These are phyloP conservation scores for Leptosomus discolor DNA, from an alignment of 2,113 vertebrate genomes.

Conservation along the genomic window DNA sequence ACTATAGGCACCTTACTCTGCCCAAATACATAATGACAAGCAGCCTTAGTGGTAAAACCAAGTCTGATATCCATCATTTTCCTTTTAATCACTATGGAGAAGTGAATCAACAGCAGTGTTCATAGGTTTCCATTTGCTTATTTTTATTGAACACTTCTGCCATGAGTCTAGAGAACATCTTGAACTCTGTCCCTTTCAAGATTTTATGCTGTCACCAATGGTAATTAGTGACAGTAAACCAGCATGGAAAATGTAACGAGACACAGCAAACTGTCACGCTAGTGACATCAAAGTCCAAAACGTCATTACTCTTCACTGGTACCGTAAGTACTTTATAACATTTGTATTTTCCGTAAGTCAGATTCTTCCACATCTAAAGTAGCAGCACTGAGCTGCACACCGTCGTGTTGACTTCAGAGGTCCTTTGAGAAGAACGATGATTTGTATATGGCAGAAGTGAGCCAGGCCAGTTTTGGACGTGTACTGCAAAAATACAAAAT, in stretches of 20 bases:
- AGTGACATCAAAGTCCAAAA: background rate
- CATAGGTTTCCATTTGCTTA: background rate
- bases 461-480: background rate
- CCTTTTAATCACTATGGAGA: background rate
- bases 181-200: background rate
- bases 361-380: background rate
- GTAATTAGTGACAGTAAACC: background rate
- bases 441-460: background rate
- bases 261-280: background rate
- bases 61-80: background rate
- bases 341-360: background rate
- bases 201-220: background rate
- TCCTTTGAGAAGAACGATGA: background rate
- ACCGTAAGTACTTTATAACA: background rate
- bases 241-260: background rate
- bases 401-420: background rate
- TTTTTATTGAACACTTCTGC: background rate
- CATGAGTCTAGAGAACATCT: background rate
- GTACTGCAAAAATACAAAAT: background rate
- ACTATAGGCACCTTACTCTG: background rate
- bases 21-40: background rate
- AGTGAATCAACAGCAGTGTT: background rate
- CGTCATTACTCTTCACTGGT: background rate
- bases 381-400: accelerated
- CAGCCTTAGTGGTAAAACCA: background rate